Evolutionary conservation across 2,888 invertebrate species (phyloP).

Genomic region (Cryptocephalus primarius): DNA sequence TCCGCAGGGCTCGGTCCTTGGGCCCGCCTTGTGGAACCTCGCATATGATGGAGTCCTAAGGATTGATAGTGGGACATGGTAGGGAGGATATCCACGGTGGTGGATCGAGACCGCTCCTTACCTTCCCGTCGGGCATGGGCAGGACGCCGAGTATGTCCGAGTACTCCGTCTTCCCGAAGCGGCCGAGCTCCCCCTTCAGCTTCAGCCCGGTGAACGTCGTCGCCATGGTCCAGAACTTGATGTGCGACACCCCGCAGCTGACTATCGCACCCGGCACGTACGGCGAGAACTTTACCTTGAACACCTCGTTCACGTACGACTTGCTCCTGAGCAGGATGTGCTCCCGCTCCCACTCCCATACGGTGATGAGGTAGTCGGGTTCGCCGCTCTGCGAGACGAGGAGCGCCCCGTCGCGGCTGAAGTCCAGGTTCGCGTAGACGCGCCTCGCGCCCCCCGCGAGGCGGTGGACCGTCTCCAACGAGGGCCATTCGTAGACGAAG

Average conservation of each 20-base stretch:
- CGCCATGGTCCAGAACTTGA: conserved; percentile 91
- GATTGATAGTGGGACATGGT: no score
- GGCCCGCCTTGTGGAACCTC: no score
- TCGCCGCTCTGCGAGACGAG: conserved; percentile 74
- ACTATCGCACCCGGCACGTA: conserved; percentile 69
- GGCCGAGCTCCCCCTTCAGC: conserved; percentile 75
- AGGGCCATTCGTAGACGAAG: conserved; percentile 75
- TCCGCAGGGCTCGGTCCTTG: no score
- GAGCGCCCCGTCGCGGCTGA: conserved; percentile 67
- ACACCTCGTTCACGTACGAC: conserved; percentile 74
- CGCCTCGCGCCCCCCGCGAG: conserved; percentile 64
- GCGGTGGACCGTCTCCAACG: conserved; percentile 61
- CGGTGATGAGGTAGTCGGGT: conserved; percentile 78
- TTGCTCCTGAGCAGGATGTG: conserved; percentile 67
- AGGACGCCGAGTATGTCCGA: conserved; percentile 77
- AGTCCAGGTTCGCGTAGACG: conserved; percentile 59
- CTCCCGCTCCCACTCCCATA: conserved; percentile 79
- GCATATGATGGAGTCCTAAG: no score
- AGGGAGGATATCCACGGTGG: no score
- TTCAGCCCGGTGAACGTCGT: conserved; percentile 85
- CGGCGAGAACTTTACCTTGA: conserved; percentile 69
- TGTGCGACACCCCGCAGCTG: conserved; percentile 52
- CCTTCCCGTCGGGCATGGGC: conserved; percentile 83
- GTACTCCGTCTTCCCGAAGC: conserved; percentile 87
- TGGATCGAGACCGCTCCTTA: conserved; percentile 24